phyloP scores from a whole-genome alignment of 2,113 vertebrate species.

The Neotoma lepida region DNA sequence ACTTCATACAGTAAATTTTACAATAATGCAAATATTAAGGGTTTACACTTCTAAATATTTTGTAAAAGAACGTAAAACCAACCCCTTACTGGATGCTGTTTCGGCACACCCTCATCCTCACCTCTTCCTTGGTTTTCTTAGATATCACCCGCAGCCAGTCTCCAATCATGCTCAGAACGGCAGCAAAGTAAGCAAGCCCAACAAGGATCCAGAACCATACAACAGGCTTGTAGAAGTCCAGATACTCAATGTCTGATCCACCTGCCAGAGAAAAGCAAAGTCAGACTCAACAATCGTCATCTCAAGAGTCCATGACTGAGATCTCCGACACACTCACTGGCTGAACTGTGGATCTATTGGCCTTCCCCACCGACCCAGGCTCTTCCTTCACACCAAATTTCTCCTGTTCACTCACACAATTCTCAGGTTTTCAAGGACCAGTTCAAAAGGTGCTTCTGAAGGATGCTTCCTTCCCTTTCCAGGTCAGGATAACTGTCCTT shows the following conservation, averaged over 20 bases:
- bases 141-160: constrained; percentile 99
- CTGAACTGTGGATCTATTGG: background rate
- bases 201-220: constrained; percentile 99
- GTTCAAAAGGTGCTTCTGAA: background rate
- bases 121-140: constrained; percentile 99
- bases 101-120: constrained; percentile 77
- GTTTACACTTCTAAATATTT: background rate
- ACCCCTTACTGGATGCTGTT: background rate
- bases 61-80: background rate
- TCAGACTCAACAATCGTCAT: background rate
- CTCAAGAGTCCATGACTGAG: background rate
- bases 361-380: background rate
- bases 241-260: constrained; percentile 93
- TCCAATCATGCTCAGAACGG: constrained; percentile 98
- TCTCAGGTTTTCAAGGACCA: background rate
- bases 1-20: background rate
- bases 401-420: background rate
- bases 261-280: constrained; percentile 82
- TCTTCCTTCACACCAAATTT: background rate
- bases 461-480: background rate
- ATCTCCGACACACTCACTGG: background rate
- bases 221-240: constrained; percentile 97
- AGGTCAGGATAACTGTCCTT: background rate
- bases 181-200: constrained; percentile 97
- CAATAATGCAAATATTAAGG: background rate